Evolutionary conservation across 2,888 invertebrate species (phyloP).

Genomic region (Trichogramma evanescens): DNA sequence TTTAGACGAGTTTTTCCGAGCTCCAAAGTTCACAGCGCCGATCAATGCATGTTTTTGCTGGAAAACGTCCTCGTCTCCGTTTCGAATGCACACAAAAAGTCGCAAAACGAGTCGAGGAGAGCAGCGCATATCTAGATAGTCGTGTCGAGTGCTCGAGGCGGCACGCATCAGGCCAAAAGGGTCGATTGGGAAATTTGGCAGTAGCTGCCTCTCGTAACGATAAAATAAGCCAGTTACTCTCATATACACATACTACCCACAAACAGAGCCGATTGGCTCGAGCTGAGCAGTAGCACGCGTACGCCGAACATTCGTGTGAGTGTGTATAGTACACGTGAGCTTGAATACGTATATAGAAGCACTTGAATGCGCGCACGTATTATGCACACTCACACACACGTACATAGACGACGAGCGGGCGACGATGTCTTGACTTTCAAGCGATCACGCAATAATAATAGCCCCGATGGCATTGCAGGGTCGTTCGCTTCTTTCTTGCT

Average conservation of each 20-base stretch:
- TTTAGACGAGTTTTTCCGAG: no score
- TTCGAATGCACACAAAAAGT: no score
- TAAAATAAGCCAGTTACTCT: no score
- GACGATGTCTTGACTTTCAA: slow-evolving; percentile 8
- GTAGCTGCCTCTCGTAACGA: neutral
- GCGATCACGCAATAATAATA: slow-evolving; percentile 1
- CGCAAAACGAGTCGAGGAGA: no score
- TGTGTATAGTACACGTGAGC: neutral
- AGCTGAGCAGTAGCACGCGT: neutral
- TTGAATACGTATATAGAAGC: neutral
- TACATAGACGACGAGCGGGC: neutral
- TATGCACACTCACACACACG: neutral
- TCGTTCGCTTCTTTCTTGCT: slow-evolving; percentile 6
- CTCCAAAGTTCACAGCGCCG: no score
- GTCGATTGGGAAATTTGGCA: slow-evolving; percentile 4
- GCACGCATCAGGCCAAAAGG: neutral
- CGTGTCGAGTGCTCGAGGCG: neutral
- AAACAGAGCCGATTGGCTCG: no score
- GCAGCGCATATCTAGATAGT: no score
- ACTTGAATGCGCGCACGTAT: no score
- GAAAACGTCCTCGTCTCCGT: no score
- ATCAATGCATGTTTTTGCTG: no score
- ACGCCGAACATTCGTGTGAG: neutral
- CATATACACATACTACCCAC: no score
- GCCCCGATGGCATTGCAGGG: neutral